A percentile compares a stretch with the other conserved stretches of the same genome.
Conservation (phyloP, 2,113 vertebrate species). For the Poeciliopsis occidentalis region DNA sequence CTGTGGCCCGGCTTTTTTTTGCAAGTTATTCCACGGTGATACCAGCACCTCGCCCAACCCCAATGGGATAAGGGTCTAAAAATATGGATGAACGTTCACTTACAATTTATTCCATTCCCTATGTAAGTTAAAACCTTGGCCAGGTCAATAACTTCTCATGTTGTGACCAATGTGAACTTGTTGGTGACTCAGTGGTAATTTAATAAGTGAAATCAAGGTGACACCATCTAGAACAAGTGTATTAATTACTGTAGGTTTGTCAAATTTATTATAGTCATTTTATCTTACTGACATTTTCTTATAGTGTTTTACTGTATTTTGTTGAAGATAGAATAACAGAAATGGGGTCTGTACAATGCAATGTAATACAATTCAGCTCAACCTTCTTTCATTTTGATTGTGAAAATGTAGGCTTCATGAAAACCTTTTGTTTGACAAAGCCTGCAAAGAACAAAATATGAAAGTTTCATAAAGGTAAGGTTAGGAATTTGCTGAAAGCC, state of each 20-base stretch:
- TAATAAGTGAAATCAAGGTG: background rate
- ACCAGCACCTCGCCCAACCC: no score
- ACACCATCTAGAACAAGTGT: background rate
- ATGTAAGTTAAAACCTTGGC: background rate
- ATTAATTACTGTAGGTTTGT: background rate
- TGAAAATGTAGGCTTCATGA: background rate
- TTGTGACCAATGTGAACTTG: background rate
- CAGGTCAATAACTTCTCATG: background rate
- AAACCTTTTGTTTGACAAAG: background rate
- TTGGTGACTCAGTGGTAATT: background rate
- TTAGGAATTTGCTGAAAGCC: constrained; percentile 27
- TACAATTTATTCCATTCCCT: background rate
- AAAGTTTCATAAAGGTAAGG: constrained; percentile 19
- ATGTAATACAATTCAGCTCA: background rate
- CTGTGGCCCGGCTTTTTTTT: constrained; percentile 23
- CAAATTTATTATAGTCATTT: background rate
- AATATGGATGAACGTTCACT: background rate
- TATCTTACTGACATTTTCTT: background rate
- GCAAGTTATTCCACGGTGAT: constrained; percentile 15
- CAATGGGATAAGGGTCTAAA: no score
- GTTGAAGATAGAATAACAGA: background rate
- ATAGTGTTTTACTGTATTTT: background rate
- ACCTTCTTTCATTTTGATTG: background rate
- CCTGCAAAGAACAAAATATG: background rate
- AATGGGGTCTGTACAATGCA: background rate